phyloP scores from a whole-genome alignment of 2,888 invertebrate genomes.

The Spialia ferax region DNA sequence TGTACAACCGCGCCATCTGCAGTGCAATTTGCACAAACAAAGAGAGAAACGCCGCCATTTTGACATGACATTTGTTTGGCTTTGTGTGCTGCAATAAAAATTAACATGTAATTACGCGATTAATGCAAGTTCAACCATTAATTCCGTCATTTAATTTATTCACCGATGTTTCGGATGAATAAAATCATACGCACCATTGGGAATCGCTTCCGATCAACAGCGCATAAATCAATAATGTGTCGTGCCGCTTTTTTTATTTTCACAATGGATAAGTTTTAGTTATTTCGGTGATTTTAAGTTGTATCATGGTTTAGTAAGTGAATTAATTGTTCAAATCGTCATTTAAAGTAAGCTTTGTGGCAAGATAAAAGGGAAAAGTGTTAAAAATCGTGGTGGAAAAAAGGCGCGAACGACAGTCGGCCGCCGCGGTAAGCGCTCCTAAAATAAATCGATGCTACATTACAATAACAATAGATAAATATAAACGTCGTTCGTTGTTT shows the following conservation, averaged over 20 bases:
- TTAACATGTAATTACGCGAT: slow-evolving; percentile 69
- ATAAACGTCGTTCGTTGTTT: slow-evolving; percentile 9
- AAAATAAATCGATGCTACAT: slow-evolving; percentile 28
- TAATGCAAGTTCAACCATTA: slow-evolving; percentile 55
- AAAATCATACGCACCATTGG: slow-evolving; percentile 56
- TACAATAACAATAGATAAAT: slow-evolving; percentile 23
- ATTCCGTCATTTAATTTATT: slow-evolving; percentile 56
- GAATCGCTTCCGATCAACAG: slow-evolving; percentile 59
- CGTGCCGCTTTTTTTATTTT: slow-evolving; percentile 82
- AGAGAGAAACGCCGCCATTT: slow-evolving; percentile 83
- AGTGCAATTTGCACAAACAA: slow-evolving; percentile 53
- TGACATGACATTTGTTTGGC: slow-evolving; percentile 87
- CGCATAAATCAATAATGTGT: slow-evolving; percentile 78
- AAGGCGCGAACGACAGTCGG: slow-evolving; percentile 74
- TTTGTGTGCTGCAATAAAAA: slow-evolving; percentile 74
- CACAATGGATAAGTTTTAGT: slow-evolving; percentile 58
- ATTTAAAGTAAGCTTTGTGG: slow-evolving; percentile 40
- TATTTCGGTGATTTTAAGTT: slow-evolving; percentile 51
- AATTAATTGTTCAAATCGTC: slow-evolving; percentile 29
- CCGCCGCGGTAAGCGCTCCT: slow-evolving; percentile 52
- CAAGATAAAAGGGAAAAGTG: slow-evolving; percentile 48
- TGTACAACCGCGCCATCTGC: slow-evolving; percentile 68
- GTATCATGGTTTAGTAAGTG: slow-evolving; percentile 11
- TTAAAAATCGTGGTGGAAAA: slow-evolving; percentile 64
- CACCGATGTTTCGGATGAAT: slow-evolving; percentile 51